Evolutionary conservation across 2,797 vertebrate genomes (phyloP).

Genomic region (Brotula barbata): DNA sequence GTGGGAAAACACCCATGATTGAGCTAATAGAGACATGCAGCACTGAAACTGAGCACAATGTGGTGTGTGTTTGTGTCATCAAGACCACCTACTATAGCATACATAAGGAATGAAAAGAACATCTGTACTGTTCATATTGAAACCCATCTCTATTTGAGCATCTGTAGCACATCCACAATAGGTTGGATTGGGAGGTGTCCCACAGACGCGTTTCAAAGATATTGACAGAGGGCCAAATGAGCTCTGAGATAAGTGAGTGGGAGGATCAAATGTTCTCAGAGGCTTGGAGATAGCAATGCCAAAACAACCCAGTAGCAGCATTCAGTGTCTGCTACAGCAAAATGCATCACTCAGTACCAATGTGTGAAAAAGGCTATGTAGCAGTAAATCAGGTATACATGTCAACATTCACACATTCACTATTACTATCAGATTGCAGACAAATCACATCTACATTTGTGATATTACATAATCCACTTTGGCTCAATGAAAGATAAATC

Average conservation of each 20-base stretch:
- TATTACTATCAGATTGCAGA: conserved; percentile 20
- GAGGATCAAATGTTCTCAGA: conserved; percentile 52
- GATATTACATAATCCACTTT: conserved; percentile 2
- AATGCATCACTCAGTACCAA: conserved; percentile 27
- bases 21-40: conserved; percentile 25
- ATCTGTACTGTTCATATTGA: background rate
- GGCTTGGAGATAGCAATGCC: conserved; percentile 23
- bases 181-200: conserved; percentile 17
- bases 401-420: conserved; percentile 6
- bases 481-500: conserved; percentile 1
- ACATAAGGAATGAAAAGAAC: background rate
- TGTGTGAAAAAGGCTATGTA: background rate
- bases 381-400: conserved; percentile 21
- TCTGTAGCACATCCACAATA: conserved; percentile 18
- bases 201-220: conserved; percentile 27
- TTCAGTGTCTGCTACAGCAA: conserved; percentile 24
- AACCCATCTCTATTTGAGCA: background rate
- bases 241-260: conserved; percentile 52
- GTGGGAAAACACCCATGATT: conserved; percentile 32
- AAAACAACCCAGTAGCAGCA: conserved; percentile 21
- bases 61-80: background rate
- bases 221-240: conserved; percentile 49
- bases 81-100: background rate
- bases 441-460: conserved; percentile 17
- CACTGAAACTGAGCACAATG: conserved; percentile 5